phyloP scores from a whole-genome alignment of 2,888 invertebrate genomes.

The Lordiphosa andalusiaca region DNA sequence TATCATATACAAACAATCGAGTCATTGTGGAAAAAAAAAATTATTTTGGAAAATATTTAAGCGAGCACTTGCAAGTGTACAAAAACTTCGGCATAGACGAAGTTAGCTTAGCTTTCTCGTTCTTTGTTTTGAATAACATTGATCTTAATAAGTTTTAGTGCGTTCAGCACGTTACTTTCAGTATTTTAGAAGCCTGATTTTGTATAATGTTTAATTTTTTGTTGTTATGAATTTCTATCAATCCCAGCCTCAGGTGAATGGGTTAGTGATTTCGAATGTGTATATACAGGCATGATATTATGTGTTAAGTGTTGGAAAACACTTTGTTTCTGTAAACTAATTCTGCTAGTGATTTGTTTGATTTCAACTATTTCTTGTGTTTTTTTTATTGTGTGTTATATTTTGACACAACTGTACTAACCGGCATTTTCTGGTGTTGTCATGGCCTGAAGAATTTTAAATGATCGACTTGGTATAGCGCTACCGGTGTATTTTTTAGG shows the following conservation, averaged over 20 bases:
- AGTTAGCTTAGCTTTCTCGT: no score
- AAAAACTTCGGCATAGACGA: no score
- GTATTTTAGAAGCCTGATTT: no score
- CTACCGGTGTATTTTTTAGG: slow-evolving; percentile 88
- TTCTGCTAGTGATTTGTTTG: not conserved
- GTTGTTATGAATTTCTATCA: not conserved
- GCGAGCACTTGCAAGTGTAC: no score
- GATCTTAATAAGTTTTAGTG: no score
- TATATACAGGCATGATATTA: slow-evolving; percentile 51
- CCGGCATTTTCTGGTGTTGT: slow-evolving; percentile 86
- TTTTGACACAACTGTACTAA: slow-evolving; percentile 78
- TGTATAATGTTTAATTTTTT: no score
- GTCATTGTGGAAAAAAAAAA: no score
- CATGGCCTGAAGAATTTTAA: slow-evolving; percentile 90
- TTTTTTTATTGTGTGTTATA: no score
- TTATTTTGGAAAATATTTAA: no score
- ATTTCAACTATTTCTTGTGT: not conserved
- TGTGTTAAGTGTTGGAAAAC: slow-evolving; percentile 12
- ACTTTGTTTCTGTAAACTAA: slow-evolving; percentile 4
- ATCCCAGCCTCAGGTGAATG: not conserved
- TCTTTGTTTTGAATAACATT: no score
- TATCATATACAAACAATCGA: no score
- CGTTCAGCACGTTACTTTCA: no score
- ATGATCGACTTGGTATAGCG: slow-evolving; percentile 90
- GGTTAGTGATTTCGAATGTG: slow-evolving; percentile 46